These are phyloP conservation scores for Casuarius casuarius DNA, from an alignment of 2,113 vertebrate genomes.

Conservation along the genomic window DNA sequence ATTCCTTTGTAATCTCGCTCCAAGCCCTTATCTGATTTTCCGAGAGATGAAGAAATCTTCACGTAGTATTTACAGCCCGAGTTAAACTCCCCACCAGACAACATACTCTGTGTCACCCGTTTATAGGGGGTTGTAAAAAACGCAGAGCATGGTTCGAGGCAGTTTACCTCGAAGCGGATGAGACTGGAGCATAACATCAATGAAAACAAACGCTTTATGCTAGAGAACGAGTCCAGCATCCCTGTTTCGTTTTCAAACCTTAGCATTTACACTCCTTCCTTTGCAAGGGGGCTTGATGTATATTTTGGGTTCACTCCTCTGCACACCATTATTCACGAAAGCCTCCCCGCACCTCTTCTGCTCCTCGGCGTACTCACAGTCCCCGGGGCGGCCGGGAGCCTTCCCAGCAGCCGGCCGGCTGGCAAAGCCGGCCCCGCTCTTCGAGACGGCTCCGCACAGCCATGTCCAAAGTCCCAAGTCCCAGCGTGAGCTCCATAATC, in stretches of 20 bases:
- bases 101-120: not conserved
- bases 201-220: rapidly evolving
- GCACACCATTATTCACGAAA: rapidly evolving
- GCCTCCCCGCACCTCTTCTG: not conserved
- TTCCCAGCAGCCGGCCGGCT: not conserved
- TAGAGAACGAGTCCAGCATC: rapidly evolving
- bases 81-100: not conserved
- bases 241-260: not conserved
- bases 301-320: not conserved
- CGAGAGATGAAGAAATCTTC: conserved; percentile 63
- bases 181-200: not conserved
- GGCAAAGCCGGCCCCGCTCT: not conserved
- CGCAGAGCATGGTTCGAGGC: not conserved
- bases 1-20: conserved; percentile 9
- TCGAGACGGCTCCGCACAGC: not conserved
- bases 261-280: not conserved
- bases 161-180: not conserved
- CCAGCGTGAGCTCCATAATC: rapidly evolving
- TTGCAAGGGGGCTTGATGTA: not conserved
- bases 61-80: not conserved
- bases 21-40: conserved; percentile 52
- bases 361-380: rapidly evolving
- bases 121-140: not conserved
- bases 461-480: not conserved
- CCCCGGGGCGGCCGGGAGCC: not conserved